These are phyloP conservation scores for Callopanchax toddi DNA, from an alignment of 2,113 vertebrate genomes.

Conservation along the genomic window DNA sequence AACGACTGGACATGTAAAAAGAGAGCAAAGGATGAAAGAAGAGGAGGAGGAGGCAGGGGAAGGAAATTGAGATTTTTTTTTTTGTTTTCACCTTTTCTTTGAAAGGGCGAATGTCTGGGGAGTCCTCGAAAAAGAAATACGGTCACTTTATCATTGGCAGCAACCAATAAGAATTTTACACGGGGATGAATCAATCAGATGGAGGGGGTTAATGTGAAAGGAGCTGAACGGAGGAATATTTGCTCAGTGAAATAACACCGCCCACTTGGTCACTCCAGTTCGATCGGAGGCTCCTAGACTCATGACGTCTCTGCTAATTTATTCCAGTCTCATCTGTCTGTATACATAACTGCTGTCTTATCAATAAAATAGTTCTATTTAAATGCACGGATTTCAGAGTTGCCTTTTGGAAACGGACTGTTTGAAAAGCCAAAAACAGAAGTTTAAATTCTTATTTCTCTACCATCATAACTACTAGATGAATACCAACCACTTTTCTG, in stretches of 20 bases:
- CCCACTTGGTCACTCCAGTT: constrained; percentile 54
- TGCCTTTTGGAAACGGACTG: constrained; percentile 3
- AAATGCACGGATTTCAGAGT: not conserved
- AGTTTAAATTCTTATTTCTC: no score
- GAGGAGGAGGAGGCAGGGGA: constrained; percentile 13
- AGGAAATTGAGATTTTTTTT: constrained; percentile 48
- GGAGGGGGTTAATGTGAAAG: constrained; percentile 27
- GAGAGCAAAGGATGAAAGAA: constrained; percentile 38
- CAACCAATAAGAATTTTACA: constrained; percentile 62
- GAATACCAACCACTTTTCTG: no score
- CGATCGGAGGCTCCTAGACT: constrained; percentile 37
- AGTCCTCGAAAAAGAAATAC: constrained; percentile 69
- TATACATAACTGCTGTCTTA: constrained; percentile 10
- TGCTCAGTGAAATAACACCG: constrained; percentile 51
- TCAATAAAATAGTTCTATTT: constrained; percentile 11
- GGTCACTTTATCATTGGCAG: constrained; percentile 60
- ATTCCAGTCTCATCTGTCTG: constrained; percentile 4
- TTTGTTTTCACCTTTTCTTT: constrained; percentile 57
- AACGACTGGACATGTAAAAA: constrained; percentile 72
- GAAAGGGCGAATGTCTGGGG: constrained; percentile 66
- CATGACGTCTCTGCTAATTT: not conserved
- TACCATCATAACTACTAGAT: no score
- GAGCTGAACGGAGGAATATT: constrained; percentile 45
- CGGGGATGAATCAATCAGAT: constrained; percentile 61
- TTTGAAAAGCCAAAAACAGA: not conserved